Conservation (phyloP, 2,888 invertebrate genomes). For the Spilarctia lutea region DNA sequence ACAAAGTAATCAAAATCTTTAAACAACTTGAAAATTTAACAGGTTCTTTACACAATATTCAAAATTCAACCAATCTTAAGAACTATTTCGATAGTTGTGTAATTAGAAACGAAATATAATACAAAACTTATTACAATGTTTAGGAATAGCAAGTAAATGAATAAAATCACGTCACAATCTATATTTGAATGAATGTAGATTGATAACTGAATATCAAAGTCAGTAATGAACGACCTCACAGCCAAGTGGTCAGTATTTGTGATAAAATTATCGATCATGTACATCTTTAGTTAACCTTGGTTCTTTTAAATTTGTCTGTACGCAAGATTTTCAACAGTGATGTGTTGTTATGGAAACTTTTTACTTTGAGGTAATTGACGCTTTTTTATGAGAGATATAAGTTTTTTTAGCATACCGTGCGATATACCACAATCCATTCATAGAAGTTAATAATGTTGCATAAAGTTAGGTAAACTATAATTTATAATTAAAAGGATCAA, state of each 20-base stretch:
- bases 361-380: conserved; percentile 59
- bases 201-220: conserved; percentile 27
- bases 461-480: not conserved
- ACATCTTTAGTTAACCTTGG: conserved; percentile 30
- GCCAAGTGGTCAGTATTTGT: conserved; percentile 53
- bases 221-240: conserved; percentile 27
- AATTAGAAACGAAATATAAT: not conserved
- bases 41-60: not conserved
- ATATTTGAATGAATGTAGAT: conserved; percentile 26
- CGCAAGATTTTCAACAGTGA: conserved; percentile 34
- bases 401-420: not conserved
- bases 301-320: conserved; percentile 26
- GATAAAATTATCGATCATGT: conserved; percentile 70
- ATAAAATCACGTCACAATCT: conserved; percentile 9
- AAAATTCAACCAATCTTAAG: not conserved
- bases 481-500: not conserved
- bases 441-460: not conserved
- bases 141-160: not conserved
- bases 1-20: not conserved
- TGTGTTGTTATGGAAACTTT: conserved; percentile 59
- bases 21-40: not conserved
- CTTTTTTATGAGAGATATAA: conserved; percentile 9
- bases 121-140: not conserved
- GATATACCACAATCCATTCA: not conserved
- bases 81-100: not conserved